Evolutionary conservation across 2,113 vertebrate genomes (phyloP).

Genomic region (Antennarius striatus): DNA sequence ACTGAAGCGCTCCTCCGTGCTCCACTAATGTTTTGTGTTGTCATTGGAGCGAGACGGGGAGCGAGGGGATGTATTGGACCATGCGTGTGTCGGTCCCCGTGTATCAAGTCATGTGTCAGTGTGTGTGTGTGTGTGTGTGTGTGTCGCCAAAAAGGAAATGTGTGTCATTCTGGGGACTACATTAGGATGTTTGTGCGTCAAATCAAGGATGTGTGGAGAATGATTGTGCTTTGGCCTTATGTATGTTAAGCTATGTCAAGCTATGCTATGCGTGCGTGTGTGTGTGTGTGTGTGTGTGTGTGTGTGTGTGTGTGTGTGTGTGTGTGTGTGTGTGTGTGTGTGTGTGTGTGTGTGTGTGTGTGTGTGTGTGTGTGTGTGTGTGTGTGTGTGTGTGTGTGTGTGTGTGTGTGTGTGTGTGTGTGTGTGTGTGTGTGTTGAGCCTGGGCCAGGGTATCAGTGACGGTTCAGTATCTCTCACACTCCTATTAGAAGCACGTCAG

Average conservation of each 20-base stretch:
- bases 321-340: constrained; percentile 42
- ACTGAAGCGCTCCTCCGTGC: constrained; percentile 49
- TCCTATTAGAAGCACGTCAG: constrained; percentile 74
- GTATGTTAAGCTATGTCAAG: constrained; percentile 28
- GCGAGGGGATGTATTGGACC: constrained; percentile 55
- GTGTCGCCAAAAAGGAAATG: constrained; percentile 12
- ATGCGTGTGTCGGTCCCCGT: constrained; percentile 59
- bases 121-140: constrained; percentile 28
- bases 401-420: constrained; percentile 27
- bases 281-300: constrained; percentile 22
- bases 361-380: no score
- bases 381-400: constrained; percentile 16
- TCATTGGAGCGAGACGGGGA: constrained; percentile 60
- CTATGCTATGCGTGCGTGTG: not conserved
- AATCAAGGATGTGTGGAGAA: constrained; percentile 41
- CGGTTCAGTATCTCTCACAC: constrained; percentile 69
- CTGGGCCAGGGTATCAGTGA: constrained; percentile 70
- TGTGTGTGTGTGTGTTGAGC: constrained; percentile 49
- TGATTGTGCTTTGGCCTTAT: constrained; percentile 32
- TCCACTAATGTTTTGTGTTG: constrained; percentile 65
- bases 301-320: constrained; percentile 26
- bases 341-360: constrained; percentile 29
- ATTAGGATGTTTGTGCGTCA: constrained; percentile 29
- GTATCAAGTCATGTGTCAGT: constrained; percentile 56
- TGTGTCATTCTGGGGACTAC: constrained; percentile 27